Evolutionary conservation across 2,113 vertebrate genomes (phyloP).

Genomic region (Phaethornis superciliosus): DNA sequence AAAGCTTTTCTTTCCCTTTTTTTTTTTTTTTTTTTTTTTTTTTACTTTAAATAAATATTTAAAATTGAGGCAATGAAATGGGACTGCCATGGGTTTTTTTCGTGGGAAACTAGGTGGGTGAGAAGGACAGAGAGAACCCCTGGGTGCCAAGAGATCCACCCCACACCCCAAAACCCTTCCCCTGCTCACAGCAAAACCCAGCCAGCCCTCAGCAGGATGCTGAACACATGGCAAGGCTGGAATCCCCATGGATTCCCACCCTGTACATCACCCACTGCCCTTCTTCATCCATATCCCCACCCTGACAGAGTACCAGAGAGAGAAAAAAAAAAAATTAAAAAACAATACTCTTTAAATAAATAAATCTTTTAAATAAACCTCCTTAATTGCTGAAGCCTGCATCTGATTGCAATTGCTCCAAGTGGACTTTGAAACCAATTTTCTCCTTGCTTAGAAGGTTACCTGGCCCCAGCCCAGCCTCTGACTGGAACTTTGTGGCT

Average conservation of each 20-base stretch:
- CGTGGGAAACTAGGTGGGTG: not conserved
- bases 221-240: not conserved
- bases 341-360: too few species aligned
- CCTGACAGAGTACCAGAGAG: not conserved
- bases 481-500: not conserved
- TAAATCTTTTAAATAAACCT: too few species aligned
- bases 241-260: not conserved
- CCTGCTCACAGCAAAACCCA: not conserved
- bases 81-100: not conserved
- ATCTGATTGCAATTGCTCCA: not conserved
- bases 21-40: slow-evolving; percentile 3
- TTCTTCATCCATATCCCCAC: too few species aligned
- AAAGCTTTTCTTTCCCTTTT: not conserved
- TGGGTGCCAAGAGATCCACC: not conserved
- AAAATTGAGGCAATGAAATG: slow-evolving; percentile 77
- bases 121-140: not conserved
- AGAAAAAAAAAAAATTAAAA: not conserved
- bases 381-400: not conserved
- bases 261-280: not conserved
- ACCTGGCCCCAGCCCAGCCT: not conserved
- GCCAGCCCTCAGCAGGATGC: not conserved
- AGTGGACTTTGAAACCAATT: not conserved
- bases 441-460: not conserved
- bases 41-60: slow-evolving; percentile 80
- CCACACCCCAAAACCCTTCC: not conserved